Conservation (phyloP, 2,888 invertebrate genomes). For the Sepioteuthis lessoniana region DNA sequence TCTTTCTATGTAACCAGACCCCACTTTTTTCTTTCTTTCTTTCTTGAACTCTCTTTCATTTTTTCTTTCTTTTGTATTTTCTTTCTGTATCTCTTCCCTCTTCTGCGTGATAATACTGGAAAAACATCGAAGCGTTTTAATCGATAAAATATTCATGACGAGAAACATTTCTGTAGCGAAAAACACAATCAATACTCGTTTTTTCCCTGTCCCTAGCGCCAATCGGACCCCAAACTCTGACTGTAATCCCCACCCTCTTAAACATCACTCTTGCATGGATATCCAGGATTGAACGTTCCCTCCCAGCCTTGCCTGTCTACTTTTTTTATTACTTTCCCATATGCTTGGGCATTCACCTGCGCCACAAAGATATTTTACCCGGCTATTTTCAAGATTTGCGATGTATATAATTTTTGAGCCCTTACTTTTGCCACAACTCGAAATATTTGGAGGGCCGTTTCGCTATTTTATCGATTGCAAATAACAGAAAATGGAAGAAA, state of each 20-base stretch:
- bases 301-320: not conserved
- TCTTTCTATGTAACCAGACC: not conserved
- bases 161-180: not conserved
- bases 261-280: not conserved
- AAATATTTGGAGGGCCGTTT: not conserved
- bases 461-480: not conserved
- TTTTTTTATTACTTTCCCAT: not conserved
- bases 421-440: not conserved
- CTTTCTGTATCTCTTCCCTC: not conserved
- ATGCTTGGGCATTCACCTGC: conserved; percentile 9
- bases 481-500: not conserved
- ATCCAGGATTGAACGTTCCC: not conserved
- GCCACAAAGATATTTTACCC: not conserved
- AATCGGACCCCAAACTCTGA: conserved; percentile 11
- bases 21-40: not conserved
- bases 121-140: not conserved
- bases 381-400: conserved; percentile 1
- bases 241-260: not conserved
- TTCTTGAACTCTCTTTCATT: no score
- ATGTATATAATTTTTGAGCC: conserved; percentile 21
- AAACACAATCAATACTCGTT: not conserved
- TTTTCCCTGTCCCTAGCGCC: not conserved
- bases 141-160: conserved; percentile 18
- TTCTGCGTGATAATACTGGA: not conserved
- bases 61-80: not conserved